Conservation (phyloP, 2,797 vertebrate species). For the Florisuga fusca region DNA sequence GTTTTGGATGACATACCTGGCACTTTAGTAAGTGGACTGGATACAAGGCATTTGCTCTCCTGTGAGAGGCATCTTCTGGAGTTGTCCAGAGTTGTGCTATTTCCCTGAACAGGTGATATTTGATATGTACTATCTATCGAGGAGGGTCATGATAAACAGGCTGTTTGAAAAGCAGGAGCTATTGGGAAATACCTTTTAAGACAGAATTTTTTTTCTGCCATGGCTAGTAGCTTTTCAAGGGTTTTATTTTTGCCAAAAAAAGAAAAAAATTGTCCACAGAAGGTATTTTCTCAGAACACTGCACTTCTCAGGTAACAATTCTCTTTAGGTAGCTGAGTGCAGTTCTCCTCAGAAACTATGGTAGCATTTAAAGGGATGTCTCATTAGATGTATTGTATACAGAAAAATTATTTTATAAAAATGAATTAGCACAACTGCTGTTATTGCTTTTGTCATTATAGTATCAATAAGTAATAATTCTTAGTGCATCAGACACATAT, state of each 20-base stretch:
- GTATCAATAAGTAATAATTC: not conserved
- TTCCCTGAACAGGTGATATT: rapidly evolving
- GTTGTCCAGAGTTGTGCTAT: not conserved
- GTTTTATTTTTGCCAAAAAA: not conserved
- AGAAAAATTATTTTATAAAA: not conserved
- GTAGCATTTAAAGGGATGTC: not conserved
- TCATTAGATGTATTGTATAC: not conserved
- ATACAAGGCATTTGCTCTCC: rapidly evolving
- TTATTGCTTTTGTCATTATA: not conserved
- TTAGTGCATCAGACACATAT: not conserved
- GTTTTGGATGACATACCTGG: not conserved
- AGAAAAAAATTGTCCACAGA: rapidly evolving
- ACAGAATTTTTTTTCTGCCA: not conserved
- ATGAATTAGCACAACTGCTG: not conserved
- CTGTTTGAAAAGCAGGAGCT: not conserved
- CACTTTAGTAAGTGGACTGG: not conserved
- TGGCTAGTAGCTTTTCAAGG: rapidly evolving
- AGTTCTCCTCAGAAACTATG: not conserved
- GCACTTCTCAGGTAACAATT: not conserved
- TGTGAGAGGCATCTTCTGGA: not conserved
- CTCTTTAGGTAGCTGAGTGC: not conserved
- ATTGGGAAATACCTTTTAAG: not conserved
- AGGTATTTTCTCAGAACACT: not conserved
- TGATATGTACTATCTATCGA: rapidly evolving
- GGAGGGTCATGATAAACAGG: not conserved